Conservation (phyloP, 1,140 invertebrate genomes). For the Bombus polaris region DNA sequence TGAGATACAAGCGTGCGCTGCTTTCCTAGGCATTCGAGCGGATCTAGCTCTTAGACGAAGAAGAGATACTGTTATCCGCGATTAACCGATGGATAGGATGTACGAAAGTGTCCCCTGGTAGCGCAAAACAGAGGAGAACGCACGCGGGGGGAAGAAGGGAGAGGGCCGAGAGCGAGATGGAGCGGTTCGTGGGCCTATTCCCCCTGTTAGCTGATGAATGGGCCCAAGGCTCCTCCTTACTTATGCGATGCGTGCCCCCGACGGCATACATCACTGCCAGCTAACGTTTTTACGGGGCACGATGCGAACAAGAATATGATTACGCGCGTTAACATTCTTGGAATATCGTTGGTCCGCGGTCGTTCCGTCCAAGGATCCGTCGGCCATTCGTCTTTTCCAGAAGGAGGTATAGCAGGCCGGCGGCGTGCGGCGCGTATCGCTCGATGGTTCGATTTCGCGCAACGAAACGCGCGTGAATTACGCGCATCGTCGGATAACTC, state of each 20-base stretch:
- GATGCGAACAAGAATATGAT: conserved; percentile 75
- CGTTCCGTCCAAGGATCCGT: conserved; percentile 58
- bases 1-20: not conserved
- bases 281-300: conserved; percentile 74
- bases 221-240: conserved; percentile 74
- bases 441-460: conserved; percentile 33
- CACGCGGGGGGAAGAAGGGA: not conserved
- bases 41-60: not conserved
- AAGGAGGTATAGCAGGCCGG: not conserved
- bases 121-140: not conserved
- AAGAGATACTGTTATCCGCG: not conserved
- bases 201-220: conserved; percentile 69
- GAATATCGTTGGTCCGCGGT: conserved; percentile 69
- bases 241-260: conserved; percentile 74
- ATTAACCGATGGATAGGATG: not conserved
- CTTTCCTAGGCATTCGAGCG: not conserved
- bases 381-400: conserved; percentile 51
- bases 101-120: not conserved
- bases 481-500: conserved; percentile 15
- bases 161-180: not conserved
- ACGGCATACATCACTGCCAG: conserved; percentile 78
- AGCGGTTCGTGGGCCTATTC: conserved; percentile 46
- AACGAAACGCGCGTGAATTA: conserved; percentile 3
- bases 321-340: conserved; percentile 76
- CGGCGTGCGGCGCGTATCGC: conserved; percentile 9